Evolutionary conservation across 1,140 invertebrate genomes (phyloP), one percentile per base, ranked within the genome.

Genomic region (Cherax destructor): DNA sequence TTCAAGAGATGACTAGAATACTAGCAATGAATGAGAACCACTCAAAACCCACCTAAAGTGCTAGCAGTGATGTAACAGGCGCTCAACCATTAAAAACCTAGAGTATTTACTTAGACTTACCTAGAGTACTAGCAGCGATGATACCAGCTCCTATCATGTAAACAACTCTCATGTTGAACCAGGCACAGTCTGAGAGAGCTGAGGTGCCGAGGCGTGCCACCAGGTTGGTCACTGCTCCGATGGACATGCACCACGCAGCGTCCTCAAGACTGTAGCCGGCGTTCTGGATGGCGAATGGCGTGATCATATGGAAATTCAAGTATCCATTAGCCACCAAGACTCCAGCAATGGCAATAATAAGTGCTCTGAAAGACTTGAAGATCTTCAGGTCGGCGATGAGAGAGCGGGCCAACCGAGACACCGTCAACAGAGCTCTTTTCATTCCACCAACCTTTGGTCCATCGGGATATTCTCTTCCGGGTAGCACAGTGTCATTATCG

Each of bases 121-220:
- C 65, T 24, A 78, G 11, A 18, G 50, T 84, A 72, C 50, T 61
- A n/a, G 50, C 4, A 10, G 65, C 83, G 0, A 84, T 47, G 69
- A 90, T 30, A 13, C 30, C 21, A 13, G 72, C 81, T 11, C 88
- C 81, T 21, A 50, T 6, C 61, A 90, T 84, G 88, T 84, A 90
- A 56, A 56, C 88, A n/a, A 65, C 6, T 21, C 81, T 80, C 72
- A 90, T 77, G 56, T 90, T 77, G 56, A 84, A 90, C 88, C 88
- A 90, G 11, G 49, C 9, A 49, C 83, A 83, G 81, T 90, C 88
- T 11, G 88, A 77, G 78, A 90, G 69, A 59, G n/a, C 52, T 16
- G 88, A 78, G 13, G 72, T 78, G 52, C 41, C 24, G 80, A 90
- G 81, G 24, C 88, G 88, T 7, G 88, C 65, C 11, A 83, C 69